These are phyloP conservation scores for Formica selysi DNA, from an alignment of 1,140 invertebrate species.

Conservation along the genomic window DNA sequence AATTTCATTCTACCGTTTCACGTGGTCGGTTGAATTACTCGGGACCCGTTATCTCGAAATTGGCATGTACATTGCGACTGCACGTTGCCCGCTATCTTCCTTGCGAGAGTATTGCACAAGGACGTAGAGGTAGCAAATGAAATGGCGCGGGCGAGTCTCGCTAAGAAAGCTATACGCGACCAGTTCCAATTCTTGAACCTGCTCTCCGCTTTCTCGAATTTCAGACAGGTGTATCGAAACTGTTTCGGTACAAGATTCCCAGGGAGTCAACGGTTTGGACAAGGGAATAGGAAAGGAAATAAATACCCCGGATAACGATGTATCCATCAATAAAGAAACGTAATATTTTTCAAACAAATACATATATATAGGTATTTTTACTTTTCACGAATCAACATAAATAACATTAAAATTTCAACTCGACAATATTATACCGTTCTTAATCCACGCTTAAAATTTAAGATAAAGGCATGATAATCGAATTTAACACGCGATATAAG, in stretches of 20 bases:
- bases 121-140: slow-evolving; percentile 66
- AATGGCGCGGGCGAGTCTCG: slow-evolving; percentile 62
- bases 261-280: background rate
- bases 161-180: slow-evolving; percentile 64
- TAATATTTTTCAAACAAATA: background rate
- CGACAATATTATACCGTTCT: background rate
- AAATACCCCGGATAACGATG: background rate
- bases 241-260: background rate
- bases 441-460: background rate
- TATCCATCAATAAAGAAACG: background rate
- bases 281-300: background rate
- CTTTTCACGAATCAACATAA: background rate
- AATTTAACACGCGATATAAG: slow-evolving; percentile 7
- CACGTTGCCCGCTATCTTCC: slow-evolving; percentile 52
- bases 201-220: slow-evolving; percentile 32
- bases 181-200: slow-evolving; percentile 58
- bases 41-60: slow-evolving; percentile 59
- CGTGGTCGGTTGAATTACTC: slow-evolving; percentile 45
- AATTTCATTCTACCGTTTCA: slow-evolving; percentile 57
- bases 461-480: background rate
- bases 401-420: background rate
- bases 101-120: slow-evolving; percentile 49
- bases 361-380: slow-evolving; percentile 6
- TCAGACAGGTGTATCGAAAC: slow-evolving; percentile 44
- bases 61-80: slow-evolving; percentile 55